Evolutionary conservation across 2,113 vertebrate species (phyloP).

Genomic region (Menidia beryllina): DNA sequence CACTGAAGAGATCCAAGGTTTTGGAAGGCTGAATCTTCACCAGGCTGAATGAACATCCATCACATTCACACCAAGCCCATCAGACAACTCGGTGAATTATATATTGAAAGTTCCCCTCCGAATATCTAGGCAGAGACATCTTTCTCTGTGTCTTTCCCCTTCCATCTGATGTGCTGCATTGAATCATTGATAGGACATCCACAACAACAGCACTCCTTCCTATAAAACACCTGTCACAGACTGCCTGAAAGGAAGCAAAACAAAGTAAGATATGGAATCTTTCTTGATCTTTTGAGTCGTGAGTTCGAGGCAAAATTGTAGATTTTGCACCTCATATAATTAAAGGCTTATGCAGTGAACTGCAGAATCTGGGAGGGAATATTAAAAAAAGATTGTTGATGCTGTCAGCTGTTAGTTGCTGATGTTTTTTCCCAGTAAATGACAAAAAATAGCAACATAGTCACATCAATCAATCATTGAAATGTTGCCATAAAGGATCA

Average conservation of each 20-base stretch:
- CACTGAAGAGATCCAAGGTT: conserved; percentile 44
- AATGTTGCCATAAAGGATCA: conserved; percentile 6
- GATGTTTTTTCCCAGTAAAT: not conserved
- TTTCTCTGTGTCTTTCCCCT: conserved; percentile 59
- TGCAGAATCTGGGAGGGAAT: not conserved
- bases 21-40: conserved; percentile 52
- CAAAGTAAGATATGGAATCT: conserved; percentile 15
- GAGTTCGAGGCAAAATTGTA: conserved; percentile 33
- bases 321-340: conserved; percentile 21
- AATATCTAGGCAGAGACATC: conserved; percentile 71
- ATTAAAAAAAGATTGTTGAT: not conserved
- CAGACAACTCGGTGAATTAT: conserved; percentile 81
- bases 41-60: conserved; percentile 58
- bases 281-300: conserved; percentile 56
- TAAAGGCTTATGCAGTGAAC: not conserved
- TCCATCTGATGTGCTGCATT: conserved; percentile 76
- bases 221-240: conserved; percentile 78
- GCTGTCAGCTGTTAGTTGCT: not conserved
- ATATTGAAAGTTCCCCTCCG: conserved; percentile 68
- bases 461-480: not conserved
- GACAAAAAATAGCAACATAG: not conserved
- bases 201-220: conserved; percentile 74
- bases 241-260: conserved; percentile 58
- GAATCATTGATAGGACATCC: conserved; percentile 83
- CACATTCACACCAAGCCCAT: conserved; percentile 61